These are phyloP conservation scores for Limulus polyphemus DNA, from an alignment of 2,888 invertebrate species.

Conservation along the genomic window DNA sequence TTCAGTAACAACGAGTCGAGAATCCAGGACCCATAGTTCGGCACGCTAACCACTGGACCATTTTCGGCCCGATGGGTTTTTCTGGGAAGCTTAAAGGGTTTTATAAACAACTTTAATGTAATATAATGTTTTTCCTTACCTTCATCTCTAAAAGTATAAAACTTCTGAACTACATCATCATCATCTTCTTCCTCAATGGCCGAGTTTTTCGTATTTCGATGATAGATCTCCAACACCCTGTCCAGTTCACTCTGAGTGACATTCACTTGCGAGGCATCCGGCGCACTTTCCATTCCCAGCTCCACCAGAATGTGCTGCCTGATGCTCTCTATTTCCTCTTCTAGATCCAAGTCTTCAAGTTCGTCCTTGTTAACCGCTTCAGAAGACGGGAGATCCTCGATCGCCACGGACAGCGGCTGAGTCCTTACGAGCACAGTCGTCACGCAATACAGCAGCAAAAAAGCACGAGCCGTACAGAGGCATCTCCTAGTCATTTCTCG, in stretches of 20 bases:
- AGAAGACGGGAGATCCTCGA: no score
- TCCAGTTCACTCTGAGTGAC: constrained; percentile 3
- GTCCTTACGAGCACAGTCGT: no score
- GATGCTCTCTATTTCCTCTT: constrained; percentile 1
- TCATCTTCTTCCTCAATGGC: background rate
- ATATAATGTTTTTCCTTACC: background rate
- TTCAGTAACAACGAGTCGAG: no score
- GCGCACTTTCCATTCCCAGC: constrained; percentile 10
- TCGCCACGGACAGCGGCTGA: no score
- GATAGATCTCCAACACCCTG: constrained; percentile 8
- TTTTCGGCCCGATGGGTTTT: no score
- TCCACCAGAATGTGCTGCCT: constrained; percentile 6
- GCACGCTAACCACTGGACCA: no score
- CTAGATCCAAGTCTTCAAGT: constrained; percentile 2
- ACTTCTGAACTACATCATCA: background rate
- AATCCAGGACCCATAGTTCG: no score
- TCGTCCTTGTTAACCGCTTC: background rate
- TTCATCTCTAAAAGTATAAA: background rate
- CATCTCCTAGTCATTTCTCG: no score
- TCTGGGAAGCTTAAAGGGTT: no score
- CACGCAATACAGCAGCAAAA: no score
- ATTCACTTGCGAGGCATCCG: constrained; percentile 11
- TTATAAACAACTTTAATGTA: no score
- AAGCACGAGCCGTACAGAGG: no score
- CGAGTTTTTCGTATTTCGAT: constrained; percentile 1